Conservation (phyloP, 1,140 invertebrate species). For the Apis florea region DNA sequence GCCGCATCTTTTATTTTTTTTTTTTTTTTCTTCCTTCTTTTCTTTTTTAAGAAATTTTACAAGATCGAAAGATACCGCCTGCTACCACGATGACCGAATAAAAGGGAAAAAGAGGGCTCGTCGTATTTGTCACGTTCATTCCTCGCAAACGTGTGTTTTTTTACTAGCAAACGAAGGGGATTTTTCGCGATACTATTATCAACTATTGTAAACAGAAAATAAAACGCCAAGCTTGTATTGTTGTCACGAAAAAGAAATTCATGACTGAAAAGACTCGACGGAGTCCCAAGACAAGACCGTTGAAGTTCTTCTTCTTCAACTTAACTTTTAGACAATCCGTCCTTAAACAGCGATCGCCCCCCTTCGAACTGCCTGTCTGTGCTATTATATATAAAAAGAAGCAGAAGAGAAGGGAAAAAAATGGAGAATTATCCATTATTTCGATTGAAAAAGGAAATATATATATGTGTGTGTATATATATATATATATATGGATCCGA, state of each 20-base stretch:
- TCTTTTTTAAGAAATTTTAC: not conserved
- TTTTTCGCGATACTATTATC: conserved; percentile 24
- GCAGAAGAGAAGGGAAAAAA: not conserved
- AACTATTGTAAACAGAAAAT: conserved; percentile 12
- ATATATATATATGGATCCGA: not conserved
- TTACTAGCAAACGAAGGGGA: conserved; percentile 39
- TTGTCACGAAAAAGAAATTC: conserved; percentile 5
- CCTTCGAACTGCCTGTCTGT: conserved; percentile 51
- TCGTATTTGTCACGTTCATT: conserved; percentile 16
- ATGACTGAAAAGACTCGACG: conserved; percentile 31
- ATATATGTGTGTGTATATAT: not conserved
- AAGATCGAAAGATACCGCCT: not conserved
- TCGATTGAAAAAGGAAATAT: not conserved
- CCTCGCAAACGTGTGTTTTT: conserved; percentile 5
- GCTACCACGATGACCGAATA: not conserved
- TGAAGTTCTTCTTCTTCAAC: conserved; percentile 35
- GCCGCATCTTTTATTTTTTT: not conserved
- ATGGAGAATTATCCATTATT: not conserved
- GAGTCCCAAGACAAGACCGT: conserved; percentile 14
- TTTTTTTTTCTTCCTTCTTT: not conserved
- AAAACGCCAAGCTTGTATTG: conserved; percentile 12
- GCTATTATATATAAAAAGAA: not conserved
- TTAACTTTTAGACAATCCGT: conserved; percentile 63
- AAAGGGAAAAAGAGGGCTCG: conserved; percentile 16
- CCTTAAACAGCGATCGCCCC: conserved; percentile 60